phyloP scores from a whole-genome alignment of 2,888 invertebrate species.

The Schizotus pectinicornis region DNA sequence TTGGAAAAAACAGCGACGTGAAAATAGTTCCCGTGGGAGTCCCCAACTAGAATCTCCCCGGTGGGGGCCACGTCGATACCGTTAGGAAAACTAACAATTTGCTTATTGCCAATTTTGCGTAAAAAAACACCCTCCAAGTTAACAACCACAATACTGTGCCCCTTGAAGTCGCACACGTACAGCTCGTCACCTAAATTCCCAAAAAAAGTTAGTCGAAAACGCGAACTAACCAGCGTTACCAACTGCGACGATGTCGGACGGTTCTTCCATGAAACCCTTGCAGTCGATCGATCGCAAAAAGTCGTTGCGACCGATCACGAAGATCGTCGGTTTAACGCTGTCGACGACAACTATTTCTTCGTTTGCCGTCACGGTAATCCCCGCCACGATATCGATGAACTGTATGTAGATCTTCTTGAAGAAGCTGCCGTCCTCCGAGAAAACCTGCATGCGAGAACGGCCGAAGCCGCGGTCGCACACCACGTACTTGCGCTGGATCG shows the following conservation, averaged over 20 bases:
- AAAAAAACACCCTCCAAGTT: slow-evolving; percentile 90
- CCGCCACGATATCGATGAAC: slow-evolving; percentile 91
- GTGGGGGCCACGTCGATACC: slow-evolving; percentile 97
- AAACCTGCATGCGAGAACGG: slow-evolving; percentile 96
- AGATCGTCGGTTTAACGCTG: slow-evolving; percentile 95
- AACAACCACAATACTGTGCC: slow-evolving; percentile 95
- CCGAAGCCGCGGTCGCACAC: slow-evolving; percentile 97
- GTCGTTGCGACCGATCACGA: slow-evolving; percentile 89
- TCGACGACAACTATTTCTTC: slow-evolving; percentile 96
- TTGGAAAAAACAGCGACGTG: slow-evolving; percentile 95
- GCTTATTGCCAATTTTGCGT: slow-evolving; percentile 93
- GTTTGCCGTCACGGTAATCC: slow-evolving; percentile 88
- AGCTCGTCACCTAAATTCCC: slow-evolving; percentile 78
- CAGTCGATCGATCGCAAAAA: slow-evolving; percentile 96
- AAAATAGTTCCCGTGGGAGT: slow-evolving; percentile 97
- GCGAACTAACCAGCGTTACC: slow-evolving; percentile 63
- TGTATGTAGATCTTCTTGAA: slow-evolving; percentile 91
- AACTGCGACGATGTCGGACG: slow-evolving; percentile 94
- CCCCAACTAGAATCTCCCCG: slow-evolving; percentile 94
- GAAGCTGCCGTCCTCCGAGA: slow-evolving; percentile 93
- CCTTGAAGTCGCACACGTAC: slow-evolving; percentile 98
- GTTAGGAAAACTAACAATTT: slow-evolving; percentile 95
- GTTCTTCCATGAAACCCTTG: slow-evolving; percentile 96
- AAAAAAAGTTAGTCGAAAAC: background rate
- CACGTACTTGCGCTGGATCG: slow-evolving; percentile 86